Evolutionary conservation across 1,140 invertebrate species (phyloP).

Genomic region (Oryctes rhinoceros): DNA sequence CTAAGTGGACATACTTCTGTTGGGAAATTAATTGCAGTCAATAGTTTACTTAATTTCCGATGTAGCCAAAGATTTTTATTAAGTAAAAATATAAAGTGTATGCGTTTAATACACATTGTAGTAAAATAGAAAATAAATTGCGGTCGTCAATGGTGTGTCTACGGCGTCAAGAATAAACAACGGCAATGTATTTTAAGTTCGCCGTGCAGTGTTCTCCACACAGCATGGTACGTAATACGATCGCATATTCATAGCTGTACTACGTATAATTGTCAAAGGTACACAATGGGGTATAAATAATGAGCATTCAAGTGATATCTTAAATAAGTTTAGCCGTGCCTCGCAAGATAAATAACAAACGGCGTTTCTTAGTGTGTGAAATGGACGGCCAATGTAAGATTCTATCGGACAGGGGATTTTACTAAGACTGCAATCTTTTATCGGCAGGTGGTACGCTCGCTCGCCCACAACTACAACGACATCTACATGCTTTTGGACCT

Average conservation of each 20-base stretch:
- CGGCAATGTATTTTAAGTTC: not conserved
- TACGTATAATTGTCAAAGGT: slow-evolving; percentile 44
- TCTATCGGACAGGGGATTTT: slow-evolving; percentile 50
- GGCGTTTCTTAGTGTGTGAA: slow-evolving; percentile 47
- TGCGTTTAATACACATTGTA: not conserved
- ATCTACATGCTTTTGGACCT: slow-evolving; percentile 41
- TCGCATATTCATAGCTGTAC: slow-evolving; percentile 40
- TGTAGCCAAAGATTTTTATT: no score
- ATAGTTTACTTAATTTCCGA: no score
- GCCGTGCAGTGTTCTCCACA: not conserved
- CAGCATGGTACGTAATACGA: slow-evolving; percentile 31
- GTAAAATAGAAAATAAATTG: slow-evolving; percentile 31
- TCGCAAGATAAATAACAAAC: slow-evolving; percentile 48
- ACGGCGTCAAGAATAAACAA: slow-evolving; percentile 1
- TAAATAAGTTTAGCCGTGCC: slow-evolving; percentile 46
- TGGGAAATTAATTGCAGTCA: no score
- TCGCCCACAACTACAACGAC: slow-evolving; percentile 46
- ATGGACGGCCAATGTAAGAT: slow-evolving; percentile 49
- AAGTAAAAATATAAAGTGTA: not conserved
- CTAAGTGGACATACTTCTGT: no score
- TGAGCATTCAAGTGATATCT: slow-evolving; percentile 50
- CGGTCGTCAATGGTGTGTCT: not conserved
- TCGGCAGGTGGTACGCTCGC: slow-evolving; percentile 50
- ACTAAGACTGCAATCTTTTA: slow-evolving; percentile 50
- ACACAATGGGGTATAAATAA: slow-evolving; percentile 47